Conservation (phyloP, 35 echinoderm and acorn worm species). For the Ophiothrix spiculata region DNA sequence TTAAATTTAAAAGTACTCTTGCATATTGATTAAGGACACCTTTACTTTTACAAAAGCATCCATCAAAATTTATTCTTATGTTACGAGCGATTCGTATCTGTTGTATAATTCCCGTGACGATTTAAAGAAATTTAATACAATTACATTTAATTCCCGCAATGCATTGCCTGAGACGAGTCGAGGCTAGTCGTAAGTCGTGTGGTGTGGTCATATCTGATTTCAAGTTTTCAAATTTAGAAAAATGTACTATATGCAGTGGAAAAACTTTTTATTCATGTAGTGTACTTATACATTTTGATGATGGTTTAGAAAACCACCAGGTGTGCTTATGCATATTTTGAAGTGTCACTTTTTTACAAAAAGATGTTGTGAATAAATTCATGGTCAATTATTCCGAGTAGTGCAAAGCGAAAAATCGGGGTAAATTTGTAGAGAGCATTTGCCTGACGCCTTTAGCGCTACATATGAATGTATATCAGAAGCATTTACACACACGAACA, state of each 20-base stretch:
- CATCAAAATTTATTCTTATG: not conserved
- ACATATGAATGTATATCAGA: too few relatives aligned
- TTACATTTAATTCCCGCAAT: not conserved
- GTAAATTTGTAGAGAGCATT: not conserved
- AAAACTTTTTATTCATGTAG: not conserved
- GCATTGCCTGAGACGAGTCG: not conserved
- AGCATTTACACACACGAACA: not conserved
- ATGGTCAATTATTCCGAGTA: not conserved
- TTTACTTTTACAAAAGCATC: not conserved
- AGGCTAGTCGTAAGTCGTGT: not conserved
- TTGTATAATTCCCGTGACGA: not conserved
- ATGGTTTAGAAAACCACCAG: not conserved
- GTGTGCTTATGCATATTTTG: not conserved
- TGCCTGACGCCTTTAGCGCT: not conserved
- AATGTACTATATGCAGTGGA: not conserved
- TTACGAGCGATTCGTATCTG: not conserved
- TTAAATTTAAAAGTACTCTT: not conserved
- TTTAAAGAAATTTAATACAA: not conserved
- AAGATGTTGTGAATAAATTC: not conserved
- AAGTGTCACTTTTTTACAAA: not conserved
- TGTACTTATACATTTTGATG: not conserved
- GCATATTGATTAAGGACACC: not conserved
- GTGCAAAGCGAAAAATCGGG: not conserved
- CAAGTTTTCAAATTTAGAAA: not conserved
- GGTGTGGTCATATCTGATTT: not conserved